Base-by-base conservation (phyloP, 2,113 vertebrate species). In the Theristicus caerulescens region DNA sequence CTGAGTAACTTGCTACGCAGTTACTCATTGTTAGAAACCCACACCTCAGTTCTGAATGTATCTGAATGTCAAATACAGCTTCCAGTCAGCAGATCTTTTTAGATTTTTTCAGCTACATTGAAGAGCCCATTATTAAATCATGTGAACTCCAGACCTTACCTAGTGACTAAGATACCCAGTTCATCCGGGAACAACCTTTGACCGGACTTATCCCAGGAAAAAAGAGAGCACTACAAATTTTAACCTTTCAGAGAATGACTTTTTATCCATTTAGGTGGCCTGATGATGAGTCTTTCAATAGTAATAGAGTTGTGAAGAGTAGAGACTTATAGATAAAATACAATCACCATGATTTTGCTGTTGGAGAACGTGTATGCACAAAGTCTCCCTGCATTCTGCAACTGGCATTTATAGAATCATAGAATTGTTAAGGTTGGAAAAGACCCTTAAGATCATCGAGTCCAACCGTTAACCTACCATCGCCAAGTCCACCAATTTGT, bases 111-210 rank as follows among this genome's bases (percentile, higher is more conserved):
- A 93, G 65, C 90, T 88, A 1, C 36, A 11, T 27, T 69, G 69
- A 91, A 65, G 34, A 90, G 47, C 65, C 79, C 40, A 32, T 86
- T 80, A 78, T 78, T 92, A 91, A 96, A 93, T 71, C 69, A 49
- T 20, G 9, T 59, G 92, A 94, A 83, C 88, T 88, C 85, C 92
- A 93, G 93, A 26, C 51, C 49, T 88, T n/a, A 38, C n/a, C 51
- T 38, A 44, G 76, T 67, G 90, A 47, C 40, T 88, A 21, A 81
- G 88, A 64, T 79, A 34, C 84, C 49, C 58, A 6, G 27, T 54
- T 87, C 79, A 86, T 90, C 47, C 57, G 69, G 51, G 57, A 79
- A 57, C 61, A 40, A 16, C 38, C 80, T 96, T 66, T 92, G 61
- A 69, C 65, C 77, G 79, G 70, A 8, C 51, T 54, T 38, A 16